A percentile compares a stretch with the other conserved stretches of the same genome.
These are phyloP conservation scores for Neogale vison DNA, from an alignment of 2,113 vertebrate genomes.

Conservation along the genomic window DNA sequence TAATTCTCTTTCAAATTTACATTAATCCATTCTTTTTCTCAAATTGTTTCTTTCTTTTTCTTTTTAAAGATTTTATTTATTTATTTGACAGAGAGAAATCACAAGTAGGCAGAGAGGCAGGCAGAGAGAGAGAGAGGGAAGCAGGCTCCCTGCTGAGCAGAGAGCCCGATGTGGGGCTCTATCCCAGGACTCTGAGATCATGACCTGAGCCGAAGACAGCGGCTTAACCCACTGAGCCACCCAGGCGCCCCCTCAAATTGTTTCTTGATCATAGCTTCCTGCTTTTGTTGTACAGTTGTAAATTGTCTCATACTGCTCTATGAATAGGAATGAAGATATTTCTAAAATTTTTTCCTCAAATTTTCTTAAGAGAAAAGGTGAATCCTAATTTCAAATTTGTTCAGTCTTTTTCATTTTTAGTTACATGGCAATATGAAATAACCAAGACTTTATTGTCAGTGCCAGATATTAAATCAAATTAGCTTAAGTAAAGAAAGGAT, in stretches of 20 bases:
- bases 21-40: background rate
- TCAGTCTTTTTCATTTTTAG: slow-evolving; percentile 47
- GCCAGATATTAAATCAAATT: slow-evolving; percentile 44
- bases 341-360: background rate
- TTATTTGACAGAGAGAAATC: too few species aligned
- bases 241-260: too few species aligned
- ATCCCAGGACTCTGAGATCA: too few species aligned
- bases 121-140: too few species aligned
- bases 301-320: background rate
- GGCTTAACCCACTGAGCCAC: too few species aligned
- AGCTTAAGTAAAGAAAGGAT: slow-evolving; percentile 5
- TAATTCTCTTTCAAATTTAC: slow-evolving; percentile 4
- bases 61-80: too few species aligned
- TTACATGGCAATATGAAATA: background rate
- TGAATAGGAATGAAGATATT: slow-evolving; percentile 6
- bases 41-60: slow-evolving; percentile 10
- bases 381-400: slow-evolving; percentile 16
- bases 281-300: background rate
- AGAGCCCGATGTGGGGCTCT: too few species aligned
- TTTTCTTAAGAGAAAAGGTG: slow-evolving; percentile 39
- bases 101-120: too few species aligned
- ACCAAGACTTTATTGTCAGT: background rate
- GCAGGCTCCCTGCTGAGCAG: too few species aligned
- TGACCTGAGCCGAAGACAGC: too few species aligned
- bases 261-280: background rate